Percentiles rank a stretch among this genome's conserved stretches.
Conservation (phyloP, 2,797 vertebrate genomes). For the Adrianichthys oophorus region DNA sequence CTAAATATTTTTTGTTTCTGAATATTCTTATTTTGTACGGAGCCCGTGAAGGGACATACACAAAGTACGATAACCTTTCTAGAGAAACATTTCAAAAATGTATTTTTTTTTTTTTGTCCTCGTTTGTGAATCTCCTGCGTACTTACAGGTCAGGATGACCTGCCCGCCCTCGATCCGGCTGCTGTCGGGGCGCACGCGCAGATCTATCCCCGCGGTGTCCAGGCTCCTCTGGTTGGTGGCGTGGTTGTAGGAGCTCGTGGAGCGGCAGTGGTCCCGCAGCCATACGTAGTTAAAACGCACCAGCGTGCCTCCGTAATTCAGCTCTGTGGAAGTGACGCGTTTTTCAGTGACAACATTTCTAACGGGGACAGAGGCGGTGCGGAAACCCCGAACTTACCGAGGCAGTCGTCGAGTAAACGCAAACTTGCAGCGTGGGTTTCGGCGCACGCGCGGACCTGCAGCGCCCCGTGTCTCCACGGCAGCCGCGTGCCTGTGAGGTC, state of each 20-base stretch:
- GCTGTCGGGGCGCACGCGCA: constrained; percentile 80
- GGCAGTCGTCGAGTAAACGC: constrained; percentile 48
- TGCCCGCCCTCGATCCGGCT: constrained; percentile 76
- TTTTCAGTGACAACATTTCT: background rate
- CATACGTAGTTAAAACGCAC: constrained; percentile 90
- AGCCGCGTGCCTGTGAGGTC: background rate
- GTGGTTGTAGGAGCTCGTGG: constrained; percentile 84
- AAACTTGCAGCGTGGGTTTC: constrained; percentile 19
- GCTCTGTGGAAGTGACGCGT: constrained; percentile 64
- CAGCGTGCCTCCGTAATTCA: constrained; percentile 66
- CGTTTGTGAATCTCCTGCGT: background rate
- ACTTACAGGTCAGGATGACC: constrained; percentile 87
- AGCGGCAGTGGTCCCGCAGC: constrained; percentile 93
- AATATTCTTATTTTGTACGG: too few species aligned
- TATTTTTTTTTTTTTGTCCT: background rate
- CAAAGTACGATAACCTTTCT: too few species aligned
- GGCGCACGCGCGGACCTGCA: constrained; percentile 15
- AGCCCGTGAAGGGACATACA: too few species aligned
- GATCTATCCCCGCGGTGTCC: constrained; percentile 87
- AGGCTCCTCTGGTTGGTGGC: constrained; percentile 88
- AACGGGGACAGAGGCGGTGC: background rate
- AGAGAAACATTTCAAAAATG: too few species aligned
- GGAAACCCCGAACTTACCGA: constrained; percentile 61
- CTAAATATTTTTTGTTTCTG: too few species aligned
- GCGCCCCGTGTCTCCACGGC: constrained; percentile 4